A percentile compares a stretch with the other conserved stretches of the same genome.
Conservation (phyloP, 2,797 vertebrate species). For the Echiichthys vipera region DNA sequence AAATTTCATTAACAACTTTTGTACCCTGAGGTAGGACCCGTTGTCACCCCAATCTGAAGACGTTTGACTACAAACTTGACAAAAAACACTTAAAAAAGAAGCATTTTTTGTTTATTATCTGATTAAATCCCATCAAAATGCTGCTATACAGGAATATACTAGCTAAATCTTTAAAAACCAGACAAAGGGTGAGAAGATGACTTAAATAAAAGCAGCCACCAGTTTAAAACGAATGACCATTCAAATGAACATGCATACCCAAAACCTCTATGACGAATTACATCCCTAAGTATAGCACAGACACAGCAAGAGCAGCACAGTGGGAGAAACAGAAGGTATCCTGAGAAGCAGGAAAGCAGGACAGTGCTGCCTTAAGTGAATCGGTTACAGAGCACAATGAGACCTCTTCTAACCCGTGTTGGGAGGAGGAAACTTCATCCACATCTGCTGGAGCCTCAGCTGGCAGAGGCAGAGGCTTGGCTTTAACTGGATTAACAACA, state of each 20-base stretch:
- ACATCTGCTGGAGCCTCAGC: constrained; percentile 58
- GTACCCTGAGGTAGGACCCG: background rate
- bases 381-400: constrained; percentile 49
- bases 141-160: background rate
- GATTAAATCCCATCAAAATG: background rate
- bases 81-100: background rate
- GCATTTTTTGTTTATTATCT: too few species aligned
- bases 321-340: constrained; percentile 20
- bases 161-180: background rate
- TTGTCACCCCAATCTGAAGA: background rate
- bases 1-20: too few species aligned
- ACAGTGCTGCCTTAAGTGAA: constrained; percentile 43
- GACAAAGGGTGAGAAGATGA: background rate
- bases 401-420: constrained; percentile 30
- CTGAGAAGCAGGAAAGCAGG: constrained; percentile 35
- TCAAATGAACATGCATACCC: background rate
- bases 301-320: constrained; percentile 33
- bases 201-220: background rate
- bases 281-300: constrained; percentile 44
- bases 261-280: constrained; percentile 43
- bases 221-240: constrained; percentile 20
- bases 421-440: constrained; percentile 58
- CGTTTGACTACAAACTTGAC: background rate
- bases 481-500: constrained; percentile 78
- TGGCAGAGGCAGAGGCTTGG: constrained; percentile 49